Evolutionary conservation across 2,888 invertebrate genomes (phyloP), one percentile per base, ranked within the genome.

Genomic region (Rhingia rostrata): DNA sequence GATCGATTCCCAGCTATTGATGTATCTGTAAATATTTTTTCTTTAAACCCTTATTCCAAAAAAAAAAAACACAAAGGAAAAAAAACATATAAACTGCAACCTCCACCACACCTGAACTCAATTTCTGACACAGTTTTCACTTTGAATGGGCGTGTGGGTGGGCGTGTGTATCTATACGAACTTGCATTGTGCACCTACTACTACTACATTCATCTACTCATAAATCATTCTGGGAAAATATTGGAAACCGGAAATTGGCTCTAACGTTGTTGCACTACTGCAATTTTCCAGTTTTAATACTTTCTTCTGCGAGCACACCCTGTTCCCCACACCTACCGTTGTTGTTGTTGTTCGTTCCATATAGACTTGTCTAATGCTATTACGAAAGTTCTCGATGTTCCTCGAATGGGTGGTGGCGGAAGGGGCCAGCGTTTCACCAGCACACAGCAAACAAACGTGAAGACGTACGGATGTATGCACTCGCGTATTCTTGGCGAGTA

Each of bases 181-280:
- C 22, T 22, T 22, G 22, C 22, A 22, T 22, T 22, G 22, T 41
- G 41, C n/a, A 41, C 41, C 41, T 9, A 4, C 10, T 9, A 41
- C 22, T 22, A 22, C 22, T 41, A 41, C 41, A 10, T 41, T 0
- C n/a, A 41, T 9, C 10, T 41, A 9, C 30, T 37, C 53, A 53
- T 82, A 82, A 77, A 72, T 82, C 77, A 82, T 82, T 72, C 41
- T 35, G 14, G 69, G 33, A 64, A 53, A 81, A 70, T 51, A 35
- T 51, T 61, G 35, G 66, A 61, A 72, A 67, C 77, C 82, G 77
- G 82, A 82, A 82, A 82, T 82, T 82, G 82, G 47, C 54, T 82
- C 77, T 63, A 72, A 67, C 72, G 72, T 72, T 77, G 66, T 47
- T 63, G 30, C 22, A 22, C 22, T 22, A 22, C 22, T 53, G 75